phyloP scores from a whole-genome alignment of 2,888 invertebrate species.

The Ornithoptera alexandrae region DNA sequence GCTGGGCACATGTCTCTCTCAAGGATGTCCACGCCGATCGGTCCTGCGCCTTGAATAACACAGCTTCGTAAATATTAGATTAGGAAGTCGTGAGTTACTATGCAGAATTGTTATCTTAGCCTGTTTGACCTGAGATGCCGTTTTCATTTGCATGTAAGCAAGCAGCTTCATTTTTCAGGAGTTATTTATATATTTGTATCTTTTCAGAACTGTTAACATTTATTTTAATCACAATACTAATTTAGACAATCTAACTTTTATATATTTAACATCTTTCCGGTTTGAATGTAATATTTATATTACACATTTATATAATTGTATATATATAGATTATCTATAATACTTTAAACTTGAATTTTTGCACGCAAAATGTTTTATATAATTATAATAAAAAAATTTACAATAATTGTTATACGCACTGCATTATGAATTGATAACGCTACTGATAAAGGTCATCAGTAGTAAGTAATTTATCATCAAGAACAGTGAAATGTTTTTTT shows the following conservation, averaged over 20 bases:
- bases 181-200: too few relatives aligned
- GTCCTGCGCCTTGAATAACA: constrained; percentile 6
- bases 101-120: constrained; percentile 20
- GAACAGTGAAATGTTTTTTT: too few relatives aligned
- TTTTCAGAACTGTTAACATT: not conserved
- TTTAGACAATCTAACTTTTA: not conserved
- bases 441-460: not conserved
- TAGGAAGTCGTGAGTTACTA: constrained; percentile 26
- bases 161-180: not conserved
- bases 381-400: not conserved
- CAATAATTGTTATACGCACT: not conserved
- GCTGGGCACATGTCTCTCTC: too few relatives aligned
- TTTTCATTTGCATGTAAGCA: constrained; percentile 17
- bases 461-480: too few relatives aligned
- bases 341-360: too few relatives aligned
- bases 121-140: constrained; percentile 12
- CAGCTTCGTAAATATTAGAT: constrained; percentile 17
- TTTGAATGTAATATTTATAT: too few relatives aligned
- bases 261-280: not conserved
- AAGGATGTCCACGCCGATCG: too few relatives aligned
- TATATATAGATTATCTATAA: too few relatives aligned
- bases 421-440: not conserved
- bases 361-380: not conserved
- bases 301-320: too few relatives aligned
- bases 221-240: not conserved